Evolutionary conservation across 64 coral and sea anemone genomes (phyloP).

Genomic region (Cladopsammia gracilis): DNA sequence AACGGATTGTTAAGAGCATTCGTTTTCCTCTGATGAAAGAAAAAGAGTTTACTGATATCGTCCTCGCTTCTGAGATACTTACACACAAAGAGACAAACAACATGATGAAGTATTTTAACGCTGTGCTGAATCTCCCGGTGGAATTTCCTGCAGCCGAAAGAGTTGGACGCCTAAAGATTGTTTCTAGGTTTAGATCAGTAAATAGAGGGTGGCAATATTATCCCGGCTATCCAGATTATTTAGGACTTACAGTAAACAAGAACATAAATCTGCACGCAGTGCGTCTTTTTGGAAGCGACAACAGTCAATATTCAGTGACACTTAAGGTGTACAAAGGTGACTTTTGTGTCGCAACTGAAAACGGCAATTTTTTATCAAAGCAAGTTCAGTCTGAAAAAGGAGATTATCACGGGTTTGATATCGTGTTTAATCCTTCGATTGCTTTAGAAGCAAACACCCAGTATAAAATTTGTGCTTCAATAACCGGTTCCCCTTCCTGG

Average conservation of each 20-base stretch:
- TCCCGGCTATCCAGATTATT: neutral
- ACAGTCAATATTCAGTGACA: conserved; percentile 37
- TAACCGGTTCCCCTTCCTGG: neutral
- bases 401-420: conserved; percentile 50
- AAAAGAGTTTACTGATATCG: conserved; percentile 9
- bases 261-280: neutral
- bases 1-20: neutral
- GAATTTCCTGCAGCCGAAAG: neutral
- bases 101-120: neutral
- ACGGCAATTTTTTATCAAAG: conserved; percentile 7
- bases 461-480: conserved; percentile 8
- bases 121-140: neutral
- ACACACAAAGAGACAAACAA: neutral
- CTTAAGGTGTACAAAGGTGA: neutral
- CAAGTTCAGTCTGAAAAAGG: neutral
- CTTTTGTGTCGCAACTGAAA: neutral
- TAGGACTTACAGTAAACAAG: neutral
- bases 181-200: neutral
- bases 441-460: conserved; percentile 2
- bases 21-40: conserved; percentile 15
- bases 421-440: conserved; percentile 28
- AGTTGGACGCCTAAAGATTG: neutral
- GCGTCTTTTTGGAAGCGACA: neutral
- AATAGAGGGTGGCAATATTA: neutral
- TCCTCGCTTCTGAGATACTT: neutral